Percentiles rank a stretch among this genome's conserved stretches.
Evolutionary conservation across 2,113 vertebrate species (phyloP).

Genomic region (Sigmodon hispidus): DNA sequence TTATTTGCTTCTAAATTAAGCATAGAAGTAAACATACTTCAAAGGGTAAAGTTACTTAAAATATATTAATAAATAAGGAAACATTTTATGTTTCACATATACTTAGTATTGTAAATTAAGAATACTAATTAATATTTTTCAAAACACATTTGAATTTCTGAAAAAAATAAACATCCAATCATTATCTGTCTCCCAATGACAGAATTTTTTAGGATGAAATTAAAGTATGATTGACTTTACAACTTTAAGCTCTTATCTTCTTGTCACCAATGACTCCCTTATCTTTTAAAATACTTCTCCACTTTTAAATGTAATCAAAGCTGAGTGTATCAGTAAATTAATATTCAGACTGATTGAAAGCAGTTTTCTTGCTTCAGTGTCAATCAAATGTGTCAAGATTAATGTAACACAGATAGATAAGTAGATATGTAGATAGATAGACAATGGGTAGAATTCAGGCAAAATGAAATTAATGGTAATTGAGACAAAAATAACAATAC

Average conservation of each 20-base stretch:
- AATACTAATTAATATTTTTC: slow-evolving; percentile 24
- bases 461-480: not conserved
- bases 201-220: slow-evolving; percentile 30
- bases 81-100: not conserved
- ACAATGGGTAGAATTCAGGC: not conserved
- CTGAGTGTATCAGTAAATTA: slow-evolving; percentile 41
- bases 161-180: slow-evolving; percentile 1
- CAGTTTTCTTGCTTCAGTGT: not conserved
- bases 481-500: slow-evolving; percentile 29
- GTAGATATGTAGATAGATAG: not conserved
- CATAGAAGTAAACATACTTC: slow-evolving; percentile 40
- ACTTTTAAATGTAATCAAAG: slow-evolving; percentile 57
- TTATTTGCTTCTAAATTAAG: not conserved
- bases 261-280: not conserved
- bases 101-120: not conserved
- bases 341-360: slow-evolving; percentile 15
- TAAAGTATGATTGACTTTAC: slow-evolving; percentile 17
- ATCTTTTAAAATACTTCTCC: slow-evolving; percentile 42
- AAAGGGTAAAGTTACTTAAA: slow-evolving; percentile 21
- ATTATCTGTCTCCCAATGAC: not conserved
- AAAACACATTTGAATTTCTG: slow-evolving; percentile 30
- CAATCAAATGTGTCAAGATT: slow-evolving; percentile 42
- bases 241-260: slow-evolving; percentile 3
- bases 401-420: not conserved
- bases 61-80: not conserved